Evolutionary conservation across 2,113 vertebrate species (phyloP).

Genomic region (Mormyrus lacerda): DNA sequence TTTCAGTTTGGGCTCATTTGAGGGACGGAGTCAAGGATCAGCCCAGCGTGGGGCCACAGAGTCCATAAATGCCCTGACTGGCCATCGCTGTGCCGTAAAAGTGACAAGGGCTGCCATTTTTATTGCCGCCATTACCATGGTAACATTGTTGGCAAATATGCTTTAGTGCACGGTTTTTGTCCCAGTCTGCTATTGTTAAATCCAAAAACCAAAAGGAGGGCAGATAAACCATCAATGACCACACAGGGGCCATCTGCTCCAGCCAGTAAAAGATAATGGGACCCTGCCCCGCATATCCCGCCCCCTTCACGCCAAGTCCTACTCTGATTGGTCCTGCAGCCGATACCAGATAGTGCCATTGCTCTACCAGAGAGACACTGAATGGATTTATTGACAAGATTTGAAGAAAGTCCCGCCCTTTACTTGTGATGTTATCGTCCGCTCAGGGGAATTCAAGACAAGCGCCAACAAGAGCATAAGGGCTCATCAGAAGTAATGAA

Average conservation of each 20-base stretch:
- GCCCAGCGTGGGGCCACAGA: background rate
- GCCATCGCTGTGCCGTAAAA: constrained; percentile 33
- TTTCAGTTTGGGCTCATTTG: background rate
- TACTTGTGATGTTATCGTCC: background rate
- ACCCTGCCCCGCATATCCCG: constrained; percentile 13
- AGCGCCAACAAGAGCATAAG: background rate
- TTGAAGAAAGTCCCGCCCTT: background rate
- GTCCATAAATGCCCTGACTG: constrained; percentile 27
- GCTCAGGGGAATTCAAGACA: background rate
- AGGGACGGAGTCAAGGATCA: background rate
- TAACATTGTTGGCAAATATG: constrained; percentile 36
- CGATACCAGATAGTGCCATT: background rate
- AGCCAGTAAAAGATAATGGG: constrained; percentile 58
- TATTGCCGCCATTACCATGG: constrained; percentile 40
- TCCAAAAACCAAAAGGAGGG: constrained; percentile 46
- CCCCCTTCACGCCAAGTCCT: background rate
- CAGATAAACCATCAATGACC: constrained; percentile 40
- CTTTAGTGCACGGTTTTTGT: constrained; percentile 42
- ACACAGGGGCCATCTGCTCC: constrained; percentile 59
- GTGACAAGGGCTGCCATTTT: constrained; percentile 40
- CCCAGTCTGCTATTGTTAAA: constrained; percentile 48
- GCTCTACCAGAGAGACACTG: constrained; percentile 23
- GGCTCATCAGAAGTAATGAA: background rate
- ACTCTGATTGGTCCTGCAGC: constrained; percentile 35
- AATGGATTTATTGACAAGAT: constrained; percentile 7